Evolutionary conservation across 2,888 invertebrate genomes (phyloP).

Genomic region (Crocallis elinguaria): DNA sequence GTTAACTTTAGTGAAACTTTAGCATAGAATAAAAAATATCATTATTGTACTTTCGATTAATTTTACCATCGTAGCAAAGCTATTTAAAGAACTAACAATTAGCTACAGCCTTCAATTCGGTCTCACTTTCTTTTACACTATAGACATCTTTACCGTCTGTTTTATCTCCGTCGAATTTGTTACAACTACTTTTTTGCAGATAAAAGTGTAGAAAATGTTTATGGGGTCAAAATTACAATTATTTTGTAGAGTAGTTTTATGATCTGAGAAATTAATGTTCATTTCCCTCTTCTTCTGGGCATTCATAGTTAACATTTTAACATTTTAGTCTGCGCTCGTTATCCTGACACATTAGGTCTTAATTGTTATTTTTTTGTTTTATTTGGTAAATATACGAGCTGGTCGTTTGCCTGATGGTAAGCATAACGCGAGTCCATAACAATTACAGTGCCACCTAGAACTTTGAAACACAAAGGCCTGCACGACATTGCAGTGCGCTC

Average conservation of each 20-base stretch:
- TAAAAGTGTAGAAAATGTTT: conserved; percentile 23
- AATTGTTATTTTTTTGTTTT: neutral
- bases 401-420: too few species aligned
- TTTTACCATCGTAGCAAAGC: neutral
- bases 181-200: conserved; percentile 27
- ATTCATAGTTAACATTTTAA: too few species aligned
- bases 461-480: too few species aligned
- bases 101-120: conserved; percentile 15
- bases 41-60: neutral
- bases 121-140: conserved; percentile 32
- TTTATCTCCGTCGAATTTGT: conserved; percentile 22
- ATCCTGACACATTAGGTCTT: too few species aligned
- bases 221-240: neutral
- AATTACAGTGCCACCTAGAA: too few species aligned
- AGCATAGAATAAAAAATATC: neutral
- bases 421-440: too few species aligned
- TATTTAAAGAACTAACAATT: conserved; percentile 23
- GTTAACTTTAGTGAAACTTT: neutral
- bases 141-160: conserved; percentile 21
- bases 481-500: too few species aligned
- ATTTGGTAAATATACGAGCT: neutral
- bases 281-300: neutral
- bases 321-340: too few species aligned
- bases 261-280: neutral
- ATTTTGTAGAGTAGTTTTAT: neutral